Evolutionary conservation across 2,113 vertebrate genomes (phyloP).

Genomic region (Trinectes maculatus): DNA sequence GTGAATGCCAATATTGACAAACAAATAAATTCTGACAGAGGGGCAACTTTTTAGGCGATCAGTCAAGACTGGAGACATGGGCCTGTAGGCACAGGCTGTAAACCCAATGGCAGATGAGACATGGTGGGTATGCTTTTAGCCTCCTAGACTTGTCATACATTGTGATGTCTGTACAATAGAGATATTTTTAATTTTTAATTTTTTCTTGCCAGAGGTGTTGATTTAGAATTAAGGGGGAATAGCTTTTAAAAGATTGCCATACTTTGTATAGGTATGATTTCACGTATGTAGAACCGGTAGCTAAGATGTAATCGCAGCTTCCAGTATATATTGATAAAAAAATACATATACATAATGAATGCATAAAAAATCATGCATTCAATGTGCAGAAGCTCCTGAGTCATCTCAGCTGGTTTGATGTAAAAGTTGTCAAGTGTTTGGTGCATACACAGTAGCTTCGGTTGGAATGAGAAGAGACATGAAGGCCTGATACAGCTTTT

Average conservation of each 20-base stretch:
- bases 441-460: conserved; percentile 50
- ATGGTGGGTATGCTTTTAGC: conserved; percentile 38
- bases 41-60: conserved; percentile 72
- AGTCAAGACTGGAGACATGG: conserved; percentile 73
- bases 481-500: conserved; percentile 72
- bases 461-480: conserved; percentile 58
- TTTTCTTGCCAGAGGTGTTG: neutral
- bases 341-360: no score
- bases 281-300: no score
- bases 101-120: conserved; percentile 58
- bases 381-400: conserved; percentile 26
- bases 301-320: neutral
- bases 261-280: no score
- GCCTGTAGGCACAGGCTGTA: conserved; percentile 55
- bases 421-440: conserved; percentile 73
- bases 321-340: conserved; percentile 10
- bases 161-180: neutral
- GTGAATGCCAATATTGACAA: conserved; percentile 83
- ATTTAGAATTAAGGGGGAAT: no score
- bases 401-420: conserved; percentile 56
- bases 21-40: conserved; percentile 82
- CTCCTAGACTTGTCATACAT: conserved; percentile 17
- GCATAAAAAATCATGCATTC: conserved; percentile 25
- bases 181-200: conserved; percentile 21
- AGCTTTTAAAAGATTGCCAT: neutral